Base-by-base conservation (phyloP, 2,113 vertebrate species). In the Amphiprion percula region DNA sequence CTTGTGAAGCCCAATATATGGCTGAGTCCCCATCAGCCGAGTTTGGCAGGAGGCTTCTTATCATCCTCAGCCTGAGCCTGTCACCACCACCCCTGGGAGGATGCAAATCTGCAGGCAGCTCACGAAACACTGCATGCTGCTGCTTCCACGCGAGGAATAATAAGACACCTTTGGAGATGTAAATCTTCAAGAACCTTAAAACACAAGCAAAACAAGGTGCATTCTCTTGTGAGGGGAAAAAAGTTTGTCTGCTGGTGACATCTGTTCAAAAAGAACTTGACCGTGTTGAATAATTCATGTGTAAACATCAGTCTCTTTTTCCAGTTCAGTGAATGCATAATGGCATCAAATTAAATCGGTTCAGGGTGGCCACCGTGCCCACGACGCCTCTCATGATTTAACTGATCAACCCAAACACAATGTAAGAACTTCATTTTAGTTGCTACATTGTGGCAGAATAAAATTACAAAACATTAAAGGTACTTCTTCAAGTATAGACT, bases 21-120 rank as follows among this genome's bases (percentile, higher is more conserved):
- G 33, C 71, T 72, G 28, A 66, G 82, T 80, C 68, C 83, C 71
- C 62, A n/a, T 85, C 80, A 80, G 65, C 56, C 33, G 14, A 26
- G 76, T 83, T 84, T 87, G 77, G 67, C 86, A 80, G 77, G 71
- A 83, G 81, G 52, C 59, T 83, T 88, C 85, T 93, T 85, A 92
- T 90, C 88, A 85, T 80, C 55, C 74, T 75, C 68, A 74, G 76
- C 73, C 71, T 5, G n/a, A 17, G 74, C 50, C 77, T 85, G 81
- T 84, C 74, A 79, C 65, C 73, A 55, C 61, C 65, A 68, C 84
- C 79, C 71, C 69, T 26, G 49, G 74, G 81, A 84, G 65, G 64
- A 77, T 74, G 81, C 64, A 82, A 82, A 91, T 90, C 78, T 86
- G 66, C 83, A 87, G 70, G 82, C 87, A 66, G 83, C 83, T 85